Base-by-base conservation (phyloP, 1,140 invertebrate species). In the Cydia amplana region DNA sequence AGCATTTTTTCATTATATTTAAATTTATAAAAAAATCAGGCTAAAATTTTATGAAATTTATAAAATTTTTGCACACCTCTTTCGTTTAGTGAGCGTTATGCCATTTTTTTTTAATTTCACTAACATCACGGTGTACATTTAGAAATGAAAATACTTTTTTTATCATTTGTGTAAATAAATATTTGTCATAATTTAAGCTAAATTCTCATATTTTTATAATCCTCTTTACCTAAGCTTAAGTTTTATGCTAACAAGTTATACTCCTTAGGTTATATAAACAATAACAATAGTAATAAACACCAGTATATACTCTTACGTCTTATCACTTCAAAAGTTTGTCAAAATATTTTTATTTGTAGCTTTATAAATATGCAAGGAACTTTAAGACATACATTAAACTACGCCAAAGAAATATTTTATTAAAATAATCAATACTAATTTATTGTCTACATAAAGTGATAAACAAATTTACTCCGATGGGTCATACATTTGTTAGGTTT, bases 321-420 rank as follows among this genome's bases (percentile, higher is more conserved):
- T 28, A 12, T 6, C 25, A 32, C 16, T 4, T 32, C 23, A 36
- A 40, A n/a, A 32, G n/a, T 32, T 32, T 16, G 2, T 70, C 14
- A 36, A 32, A 28, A 25, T 25, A 28, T 23, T 70, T 70, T 70
- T 70, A n/a, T 70, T 32, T 36, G 14, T 70, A 46, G 40, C 72
- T 73, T 73, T 46, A 73, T 73, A 49, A 25, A 73, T 73, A 49
- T 16, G 43, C 46, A 73, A 49, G 18, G 7, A 73, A 49, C 1
- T 72, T 32, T 32, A 32, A 32, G 32, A 18, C 9, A 23, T 12
- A 43, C 9, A 36, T 73, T 10, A 73, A 73, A 73, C 46, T 51
- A 73, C 18, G 72, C 72, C 72, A 73, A 73, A 73, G 7, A 51
- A 51, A 7, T 73, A 51, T 73, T 73, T 73, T 73, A 73, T 73